These are phyloP conservation scores for Spizaetus ornatus DNA, from an alignment of 2,113 vertebrate genomes.

Conservation along the genomic window DNA sequence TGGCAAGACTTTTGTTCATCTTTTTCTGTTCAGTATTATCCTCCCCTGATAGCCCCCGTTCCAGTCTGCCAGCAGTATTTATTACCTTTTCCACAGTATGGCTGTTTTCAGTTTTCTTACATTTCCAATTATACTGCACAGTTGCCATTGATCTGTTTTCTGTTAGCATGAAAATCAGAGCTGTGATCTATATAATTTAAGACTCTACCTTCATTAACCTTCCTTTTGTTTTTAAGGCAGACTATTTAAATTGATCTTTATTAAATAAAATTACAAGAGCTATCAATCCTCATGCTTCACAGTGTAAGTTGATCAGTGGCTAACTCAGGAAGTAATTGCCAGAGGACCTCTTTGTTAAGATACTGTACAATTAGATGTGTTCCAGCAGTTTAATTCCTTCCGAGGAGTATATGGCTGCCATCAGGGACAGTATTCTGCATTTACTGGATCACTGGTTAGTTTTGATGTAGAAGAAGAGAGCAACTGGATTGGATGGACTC, in stretches of 20 bases:
- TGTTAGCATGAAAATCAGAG: slow-evolving; percentile 68
- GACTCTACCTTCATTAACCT: slow-evolving; percentile 70
- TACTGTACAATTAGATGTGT: background rate
- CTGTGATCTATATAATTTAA: slow-evolving; percentile 71
- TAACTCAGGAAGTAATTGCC: slow-evolving; percentile 56
- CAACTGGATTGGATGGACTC: background rate
- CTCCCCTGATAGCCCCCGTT: slow-evolving; percentile 5
- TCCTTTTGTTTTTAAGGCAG: slow-evolving; percentile 70
- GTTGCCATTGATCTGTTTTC: slow-evolving; percentile 73
- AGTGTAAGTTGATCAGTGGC: slow-evolving; percentile 44
- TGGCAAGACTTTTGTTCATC: slow-evolving; percentile 28
- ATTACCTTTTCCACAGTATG: slow-evolving; percentile 62
- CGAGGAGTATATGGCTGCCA: background rate
- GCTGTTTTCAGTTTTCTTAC: slow-evolving; percentile 68
- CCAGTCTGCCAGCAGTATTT: slow-evolving; percentile 56
- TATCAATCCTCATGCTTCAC: slow-evolving; percentile 62
- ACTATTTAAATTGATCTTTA: slow-evolving; percentile 71
- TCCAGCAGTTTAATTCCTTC: slow-evolving; percentile 7
- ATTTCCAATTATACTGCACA: slow-evolving; percentile 69
- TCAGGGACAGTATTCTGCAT: background rate
- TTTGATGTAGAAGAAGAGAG: background rate
- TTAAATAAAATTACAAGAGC: slow-evolving; percentile 68
- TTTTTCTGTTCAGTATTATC: slow-evolving; percentile 19
- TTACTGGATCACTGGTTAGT: background rate
- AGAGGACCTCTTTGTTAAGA: slow-evolving; percentile 53